phyloP scores from a whole-genome alignment of 1,140 invertebrate genomes.

The Lepidurus couesii region DNA sequence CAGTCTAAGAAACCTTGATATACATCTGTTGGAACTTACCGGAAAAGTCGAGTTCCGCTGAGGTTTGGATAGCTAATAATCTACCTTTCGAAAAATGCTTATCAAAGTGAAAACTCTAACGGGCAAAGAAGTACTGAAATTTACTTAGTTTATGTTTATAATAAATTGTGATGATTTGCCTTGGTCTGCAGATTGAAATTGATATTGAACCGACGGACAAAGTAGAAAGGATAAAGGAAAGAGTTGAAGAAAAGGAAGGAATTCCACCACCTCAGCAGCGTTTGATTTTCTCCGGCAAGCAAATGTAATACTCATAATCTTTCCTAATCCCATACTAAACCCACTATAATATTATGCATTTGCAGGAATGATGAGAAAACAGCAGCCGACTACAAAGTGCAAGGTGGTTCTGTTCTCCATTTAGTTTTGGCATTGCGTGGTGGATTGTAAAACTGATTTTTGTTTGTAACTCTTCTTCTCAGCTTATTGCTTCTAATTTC shows the following conservation, averaged over 20 bases:
- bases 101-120: constrained; percentile 50
- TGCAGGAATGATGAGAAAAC: constrained; percentile 99
- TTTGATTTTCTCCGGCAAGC: constrained; percentile 98
- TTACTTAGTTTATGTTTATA: background rate
- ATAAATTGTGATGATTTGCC: background rate
- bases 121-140: constrained; percentile 42
- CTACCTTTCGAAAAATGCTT: constrained; percentile 40
- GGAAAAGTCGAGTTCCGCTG: background rate
- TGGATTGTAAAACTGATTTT: constrained; percentile 47
- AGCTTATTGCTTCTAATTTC: constrained; percentile 1
- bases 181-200: constrained; percentile 76
- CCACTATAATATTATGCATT: constrained; percentile 37
- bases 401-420: constrained; percentile 99
- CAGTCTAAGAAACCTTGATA: too few relatives aligned
- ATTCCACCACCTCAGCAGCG: constrained; percentile 99
- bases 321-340: background rate
- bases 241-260: constrained; percentile 99
- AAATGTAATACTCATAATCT: constrained; percentile 70
- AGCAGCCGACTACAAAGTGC: constrained; percentile 98
- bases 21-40: too few relatives aligned
- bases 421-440: constrained; percentile 92
- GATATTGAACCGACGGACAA: constrained; percentile 99
- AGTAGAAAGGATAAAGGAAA: constrained; percentile 97
- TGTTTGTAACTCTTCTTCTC: constrained; percentile 27
- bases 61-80: background rate